Percentiles rank a stretch among this genome's conserved stretches.
Evolutionary conservation across 1,140 invertebrate species (phyloP).

Genomic region (Hesperophylax magnus): DNA sequence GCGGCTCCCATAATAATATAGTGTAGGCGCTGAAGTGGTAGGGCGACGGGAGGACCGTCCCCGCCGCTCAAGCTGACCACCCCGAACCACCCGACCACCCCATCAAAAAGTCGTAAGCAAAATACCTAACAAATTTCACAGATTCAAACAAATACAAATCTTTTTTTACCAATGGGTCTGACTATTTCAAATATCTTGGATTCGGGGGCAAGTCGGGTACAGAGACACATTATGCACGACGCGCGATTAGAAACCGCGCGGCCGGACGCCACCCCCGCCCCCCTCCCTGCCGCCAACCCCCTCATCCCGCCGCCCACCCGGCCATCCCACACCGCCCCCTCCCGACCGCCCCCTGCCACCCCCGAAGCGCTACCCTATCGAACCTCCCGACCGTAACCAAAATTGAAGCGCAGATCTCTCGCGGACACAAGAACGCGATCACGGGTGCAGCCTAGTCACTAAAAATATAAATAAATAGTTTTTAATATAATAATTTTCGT

Average conservation of each 20-base stretch:
- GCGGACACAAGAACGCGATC: slow-evolving; percentile 57
- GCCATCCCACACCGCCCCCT: background rate
- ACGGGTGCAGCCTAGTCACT: slow-evolving; percentile 42
- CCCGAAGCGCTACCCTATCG: slow-evolving; percentile 35
- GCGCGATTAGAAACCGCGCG: slow-evolving; percentile 51
- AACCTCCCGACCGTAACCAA: slow-evolving; percentile 54
- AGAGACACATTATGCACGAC: slow-evolving; percentile 45
- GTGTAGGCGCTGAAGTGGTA: slow-evolving; percentile 37
- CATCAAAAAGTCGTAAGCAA: too few relatives aligned
- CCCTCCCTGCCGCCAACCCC: background rate
- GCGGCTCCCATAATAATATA: slow-evolving; percentile 38
- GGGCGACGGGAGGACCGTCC: slow-evolving; percentile 15
- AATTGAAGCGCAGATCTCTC: slow-evolving; percentile 59
- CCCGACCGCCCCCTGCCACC: slow-evolving; percentile 11
- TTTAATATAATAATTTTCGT: background rate
- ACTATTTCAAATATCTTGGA: background rate
- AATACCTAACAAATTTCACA: too few relatives aligned
- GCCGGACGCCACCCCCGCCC: slow-evolving; percentile 41
- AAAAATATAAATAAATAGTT: background rate
- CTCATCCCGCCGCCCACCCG: slow-evolving; percentile 2
- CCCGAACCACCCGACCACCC: background rate
- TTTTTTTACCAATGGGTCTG: too few relatives aligned
- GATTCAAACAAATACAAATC: too few relatives aligned
- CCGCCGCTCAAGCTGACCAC: background rate
- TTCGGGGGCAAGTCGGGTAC: slow-evolving; percentile 21